Percentiles rank a stretch among this genome's conserved stretches.
These are phyloP conservation scores for Micronycteris hirsuta DNA, from an alignment of 2,113 vertebrate species.

Conservation along the genomic window DNA sequence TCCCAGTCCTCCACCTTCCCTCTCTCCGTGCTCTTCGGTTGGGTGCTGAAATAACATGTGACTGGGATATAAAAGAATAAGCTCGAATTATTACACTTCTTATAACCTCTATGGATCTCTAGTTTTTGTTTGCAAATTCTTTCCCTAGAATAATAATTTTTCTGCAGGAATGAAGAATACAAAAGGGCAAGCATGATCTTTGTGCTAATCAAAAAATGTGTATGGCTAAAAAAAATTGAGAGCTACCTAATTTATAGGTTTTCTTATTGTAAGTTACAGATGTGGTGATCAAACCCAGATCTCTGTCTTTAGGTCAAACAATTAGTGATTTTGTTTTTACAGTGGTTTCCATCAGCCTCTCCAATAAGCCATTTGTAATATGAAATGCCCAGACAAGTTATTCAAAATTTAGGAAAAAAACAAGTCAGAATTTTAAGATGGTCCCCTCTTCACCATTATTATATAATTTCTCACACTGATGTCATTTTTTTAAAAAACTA, in stretches of 20 bases:
- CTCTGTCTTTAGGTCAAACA: neutral
- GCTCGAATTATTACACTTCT: neutral
- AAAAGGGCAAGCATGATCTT: neutral
- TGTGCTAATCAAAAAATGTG: neutral
- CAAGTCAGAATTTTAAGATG: neutral
- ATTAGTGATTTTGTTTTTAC: neutral
- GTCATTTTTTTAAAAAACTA: neutral
- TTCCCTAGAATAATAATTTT: conserved; percentile 20
- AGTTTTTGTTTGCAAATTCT: neutral
- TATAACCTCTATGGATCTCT: neutral
- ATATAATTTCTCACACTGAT: conserved; percentile 1
- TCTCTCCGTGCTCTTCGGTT: neutral
- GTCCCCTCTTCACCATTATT: neutral
- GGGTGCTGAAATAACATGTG: neutral
- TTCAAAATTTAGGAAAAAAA: neutral
- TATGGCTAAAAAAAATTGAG: neutral
- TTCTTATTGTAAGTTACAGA: neutral
- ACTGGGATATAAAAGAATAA: neutral
- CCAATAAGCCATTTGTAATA: conserved; percentile 8
- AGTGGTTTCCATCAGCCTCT: neutral
- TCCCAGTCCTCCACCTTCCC: too few relatives aligned
- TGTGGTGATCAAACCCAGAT: neutral
- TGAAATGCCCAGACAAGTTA: neutral
- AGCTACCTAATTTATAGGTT: neutral
- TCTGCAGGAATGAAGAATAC: neutral